These are phyloP conservation scores for Patella pellucida DNA, from an alignment of 2,888 invertebrate species.

Conservation along the genomic window DNA sequence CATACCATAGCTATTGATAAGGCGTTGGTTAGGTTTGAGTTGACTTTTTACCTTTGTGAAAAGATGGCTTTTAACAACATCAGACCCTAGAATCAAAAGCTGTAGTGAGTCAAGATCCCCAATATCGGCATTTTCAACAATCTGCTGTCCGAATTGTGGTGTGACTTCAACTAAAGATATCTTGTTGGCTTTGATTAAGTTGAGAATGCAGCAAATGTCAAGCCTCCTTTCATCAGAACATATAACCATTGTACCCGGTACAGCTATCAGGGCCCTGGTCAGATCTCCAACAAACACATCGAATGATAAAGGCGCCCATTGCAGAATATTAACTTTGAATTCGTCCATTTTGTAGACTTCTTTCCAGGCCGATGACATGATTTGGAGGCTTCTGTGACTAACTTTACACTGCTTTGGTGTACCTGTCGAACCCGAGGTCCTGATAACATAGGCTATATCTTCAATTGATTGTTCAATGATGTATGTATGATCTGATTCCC, in stretches of 20 bases:
- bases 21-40: constrained; percentile 2
- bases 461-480: neutral
- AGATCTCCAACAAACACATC: constrained; percentile 3
- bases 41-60: constrained; percentile 10
- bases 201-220: neutral
- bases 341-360: constrained; percentile 14
- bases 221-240: neutral
- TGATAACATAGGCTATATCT: constrained; percentile 19
- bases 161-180: neutral
- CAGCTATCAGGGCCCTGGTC: neutral
- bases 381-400: constrained; percentile 13
- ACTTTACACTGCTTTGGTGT: constrained; percentile 18
- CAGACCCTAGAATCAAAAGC: constrained; percentile 9
- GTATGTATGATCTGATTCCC: neutral
- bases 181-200: neutral
- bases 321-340: neutral
- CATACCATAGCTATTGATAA: constrained; percentile 24
- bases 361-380: constrained; percentile 16
- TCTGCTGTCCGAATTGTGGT: constrained; percentile 1
- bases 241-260: neutral
- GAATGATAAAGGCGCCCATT: constrained; percentile 1
- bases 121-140: neutral
- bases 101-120: neutral
- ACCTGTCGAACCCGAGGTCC: constrained; percentile 24
- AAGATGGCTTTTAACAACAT: constrained; percentile 15